A percentile compares a stretch with the other conserved stretches of the same genome.
These are phyloP conservation scores for Smutsia temminckii DNA, from an alignment of 2,797 vertebrate genomes.

Conservation along the genomic window DNA sequence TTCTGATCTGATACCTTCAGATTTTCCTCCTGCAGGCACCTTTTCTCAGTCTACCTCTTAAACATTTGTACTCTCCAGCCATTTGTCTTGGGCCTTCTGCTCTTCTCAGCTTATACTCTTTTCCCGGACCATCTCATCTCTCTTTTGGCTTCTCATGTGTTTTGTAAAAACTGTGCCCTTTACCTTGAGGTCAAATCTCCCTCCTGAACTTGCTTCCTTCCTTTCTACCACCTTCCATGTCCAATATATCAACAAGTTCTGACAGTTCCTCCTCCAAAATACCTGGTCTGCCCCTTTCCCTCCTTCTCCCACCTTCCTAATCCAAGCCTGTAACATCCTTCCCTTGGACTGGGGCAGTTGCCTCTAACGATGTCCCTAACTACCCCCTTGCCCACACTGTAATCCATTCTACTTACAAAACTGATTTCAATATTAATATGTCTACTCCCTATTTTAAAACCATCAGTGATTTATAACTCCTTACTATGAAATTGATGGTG, in stretches of 20 bases:
- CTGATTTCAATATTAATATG: background rate
- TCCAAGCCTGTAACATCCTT: background rate
- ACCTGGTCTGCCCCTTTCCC: background rate
- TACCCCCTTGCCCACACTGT: background rate
- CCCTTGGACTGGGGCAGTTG: background rate
- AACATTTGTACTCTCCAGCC: background rate
- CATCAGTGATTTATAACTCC: background rate
- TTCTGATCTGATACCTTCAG: background rate
- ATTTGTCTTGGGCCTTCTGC: background rate
- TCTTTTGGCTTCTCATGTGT: background rate
- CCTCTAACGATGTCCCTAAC: too few relatives aligned
- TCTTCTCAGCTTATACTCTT: background rate
- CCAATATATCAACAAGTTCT: background rate
- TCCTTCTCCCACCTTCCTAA: background rate
- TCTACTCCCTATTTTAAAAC: background rate
- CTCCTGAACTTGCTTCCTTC: background rate
- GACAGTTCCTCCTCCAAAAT: background rate
- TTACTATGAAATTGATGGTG: background rate
- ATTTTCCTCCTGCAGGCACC: background rate
- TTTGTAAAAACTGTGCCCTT: background rate
- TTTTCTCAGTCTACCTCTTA: background rate
- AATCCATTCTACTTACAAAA: background rate
- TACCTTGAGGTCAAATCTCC: background rate
- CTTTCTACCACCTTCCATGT: background rate
- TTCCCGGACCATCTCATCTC: background rate